Evolutionary conservation across 1,140 invertebrate genomes (phyloP).

Genomic region (Pachyrhynchus sulphureomaculatus): DNA sequence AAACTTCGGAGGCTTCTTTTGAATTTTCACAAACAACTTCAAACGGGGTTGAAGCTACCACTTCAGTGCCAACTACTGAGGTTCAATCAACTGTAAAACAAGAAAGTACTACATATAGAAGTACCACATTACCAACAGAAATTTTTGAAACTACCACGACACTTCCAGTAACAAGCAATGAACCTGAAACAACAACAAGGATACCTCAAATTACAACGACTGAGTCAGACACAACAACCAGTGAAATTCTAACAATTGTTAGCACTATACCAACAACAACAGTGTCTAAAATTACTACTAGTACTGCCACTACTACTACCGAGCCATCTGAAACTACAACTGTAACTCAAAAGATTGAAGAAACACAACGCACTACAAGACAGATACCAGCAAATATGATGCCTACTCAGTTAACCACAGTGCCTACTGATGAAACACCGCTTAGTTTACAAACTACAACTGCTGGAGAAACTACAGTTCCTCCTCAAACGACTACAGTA

Average conservation of each 20-base stretch:
- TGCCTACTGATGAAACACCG: background rate
- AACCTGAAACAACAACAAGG: conserved; percentile 13
- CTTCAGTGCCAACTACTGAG: background rate
- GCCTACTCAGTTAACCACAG: background rate
- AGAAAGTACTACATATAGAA: background rate
- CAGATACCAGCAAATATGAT: background rate
- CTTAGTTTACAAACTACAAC: too few relatives aligned
- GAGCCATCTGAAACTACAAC: background rate
- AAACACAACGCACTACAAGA: conserved; percentile 20
- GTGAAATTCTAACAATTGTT: too few relatives aligned
- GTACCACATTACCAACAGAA: conserved; percentile 7
- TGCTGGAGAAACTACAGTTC: too few relatives aligned
- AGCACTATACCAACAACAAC: conserved; percentile 2
- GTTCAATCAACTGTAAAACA: background rate
- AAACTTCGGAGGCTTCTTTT: background rate
- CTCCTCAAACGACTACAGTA: too few relatives aligned
- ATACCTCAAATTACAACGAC: conserved; percentile 9
- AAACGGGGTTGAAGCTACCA: background rate
- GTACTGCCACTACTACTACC: background rate
- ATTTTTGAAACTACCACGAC: conserved; percentile 20
- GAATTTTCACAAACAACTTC: background rate
- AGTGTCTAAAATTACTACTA: too few relatives aligned
- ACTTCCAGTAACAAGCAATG: conserved; percentile 4
- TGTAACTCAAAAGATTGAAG: background rate
- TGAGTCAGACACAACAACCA: background rate